Evolutionary conservation across 2,888 invertebrate genomes (phyloP), one percentile per base, ranked within the genome.

Genomic region (Morpho deidamia): DNA sequence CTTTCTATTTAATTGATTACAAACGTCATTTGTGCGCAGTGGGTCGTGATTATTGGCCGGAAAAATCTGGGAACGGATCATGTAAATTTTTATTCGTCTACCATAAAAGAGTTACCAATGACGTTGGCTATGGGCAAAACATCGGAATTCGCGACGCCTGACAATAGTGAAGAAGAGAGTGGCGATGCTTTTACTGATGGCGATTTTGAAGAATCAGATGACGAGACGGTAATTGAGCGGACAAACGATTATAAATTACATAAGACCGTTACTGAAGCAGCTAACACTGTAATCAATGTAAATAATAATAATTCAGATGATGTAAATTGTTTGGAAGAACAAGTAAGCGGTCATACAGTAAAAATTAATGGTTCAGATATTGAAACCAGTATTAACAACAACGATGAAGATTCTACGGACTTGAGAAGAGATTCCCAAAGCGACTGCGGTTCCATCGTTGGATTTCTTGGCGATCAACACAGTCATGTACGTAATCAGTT

Each of bases 381-480:
- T 34, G 55, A 55, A 45, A 38, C 44, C 23, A 57, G 59, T 42
- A 46, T 49, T 4, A 63, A 54, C 48, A 54, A 64, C 50, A 55
- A 58, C 14, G 59, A 59, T 32, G 47, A 45, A 11, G 38, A 39
- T n/a, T 51, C 53, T 40, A 37, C n/a, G n/a, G 48, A 81, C 51
- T 59, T 74, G 47, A 71, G 80, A 46, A 70, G 81, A 55, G 84
- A 84, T 63, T 81, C 83, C n/a, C 81, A 84, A 55, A 76, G 81
- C 42, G 84, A 84, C 39, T 83, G 83, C 59, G 81, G 85, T 46
- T 89, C 86, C 49, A 90, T 91, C 61, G 86, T 91, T 47, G 90
- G 90, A 53, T 90, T 90, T 66, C 79, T 91, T 38, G 91, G 90
- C 54, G 89, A 84, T 61, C 90, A 89, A 66, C 89, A 90, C 51